Percentiles rank a stretch among this genome's conserved stretches.
Evolutionary conservation across 2,113 vertebrate species (phyloP).

Genomic region (Rhipidura dahli): DNA sequence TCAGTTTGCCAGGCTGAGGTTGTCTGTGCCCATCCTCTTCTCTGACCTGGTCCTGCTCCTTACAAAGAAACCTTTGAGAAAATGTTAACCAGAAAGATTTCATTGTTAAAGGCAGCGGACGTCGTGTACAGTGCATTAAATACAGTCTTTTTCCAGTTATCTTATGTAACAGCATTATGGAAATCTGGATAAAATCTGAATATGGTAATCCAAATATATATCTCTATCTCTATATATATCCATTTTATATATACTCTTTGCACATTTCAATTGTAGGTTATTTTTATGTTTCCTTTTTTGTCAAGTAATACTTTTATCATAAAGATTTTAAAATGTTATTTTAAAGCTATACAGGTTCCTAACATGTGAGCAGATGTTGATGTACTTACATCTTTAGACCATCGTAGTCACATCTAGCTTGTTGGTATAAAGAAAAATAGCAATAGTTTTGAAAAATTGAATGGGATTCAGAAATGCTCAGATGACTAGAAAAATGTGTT

Average conservation of each 20-base stretch:
- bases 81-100: not conserved
- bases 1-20: not conserved
- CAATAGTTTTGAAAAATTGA: not conserved
- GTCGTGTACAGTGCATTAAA: not conserved
- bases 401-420: not conserved
- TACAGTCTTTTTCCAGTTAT: not conserved
- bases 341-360: not conserved
- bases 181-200: conserved; percentile 14
- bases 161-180: not conserved
- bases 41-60: not conserved
- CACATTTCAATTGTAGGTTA: not conserved
- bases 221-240: not conserved
- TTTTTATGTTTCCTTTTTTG: conserved; percentile 20
- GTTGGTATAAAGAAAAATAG: not conserved
- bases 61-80: not conserved
- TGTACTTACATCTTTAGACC: not conserved
- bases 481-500: not conserved
- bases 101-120: not conserved
- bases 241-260: not conserved
- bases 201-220: not conserved
- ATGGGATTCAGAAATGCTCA: not conserved
- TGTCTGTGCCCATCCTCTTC: not conserved
- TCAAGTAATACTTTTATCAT: not conserved
- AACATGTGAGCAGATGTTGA: not conserved
- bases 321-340: not conserved